phyloP scores from a whole-genome alignment of 2,113 vertebrate genomes.

The Cryptotis parvus region DNA sequence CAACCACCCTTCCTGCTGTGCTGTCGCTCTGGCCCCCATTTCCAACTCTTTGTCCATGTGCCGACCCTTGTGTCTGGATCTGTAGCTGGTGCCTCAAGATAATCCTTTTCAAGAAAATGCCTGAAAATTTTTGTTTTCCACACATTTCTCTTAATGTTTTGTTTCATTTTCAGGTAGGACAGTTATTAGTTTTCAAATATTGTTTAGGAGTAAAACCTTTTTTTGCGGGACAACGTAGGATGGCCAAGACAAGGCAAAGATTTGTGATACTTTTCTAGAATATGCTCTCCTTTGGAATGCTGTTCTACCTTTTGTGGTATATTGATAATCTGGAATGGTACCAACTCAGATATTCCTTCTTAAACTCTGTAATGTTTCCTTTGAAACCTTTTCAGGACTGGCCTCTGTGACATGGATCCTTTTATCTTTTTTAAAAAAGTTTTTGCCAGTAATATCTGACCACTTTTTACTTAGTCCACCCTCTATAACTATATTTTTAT shows the following conservation, averaged over 20 bases:
- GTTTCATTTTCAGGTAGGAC: fast-evolving
- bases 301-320: not conserved
- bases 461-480: not conserved
- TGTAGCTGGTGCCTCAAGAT: not conserved
- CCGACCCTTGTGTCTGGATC: no score
- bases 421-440: not conserved
- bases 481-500: not conserved
- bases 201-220: not conserved
- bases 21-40: no score
- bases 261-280: not conserved
- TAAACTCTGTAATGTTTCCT: not conserved
- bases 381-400: not conserved
- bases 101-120: slow-evolving; percentile 17
- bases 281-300: not conserved
- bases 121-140: not conserved
- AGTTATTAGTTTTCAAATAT: fast-evolving
- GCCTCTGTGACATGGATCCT: not conserved
- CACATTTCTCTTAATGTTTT: not conserved
- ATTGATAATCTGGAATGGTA: not conserved
- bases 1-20: no score
- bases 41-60: no score
- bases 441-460: not conserved
- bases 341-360: slow-evolving; percentile 27
- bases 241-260: not conserved
- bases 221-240: fast-evolving